Base-by-base conservation (phyloP, 2,888 invertebrate genomes). In the Drosophila parthenogenetica region DNA sequence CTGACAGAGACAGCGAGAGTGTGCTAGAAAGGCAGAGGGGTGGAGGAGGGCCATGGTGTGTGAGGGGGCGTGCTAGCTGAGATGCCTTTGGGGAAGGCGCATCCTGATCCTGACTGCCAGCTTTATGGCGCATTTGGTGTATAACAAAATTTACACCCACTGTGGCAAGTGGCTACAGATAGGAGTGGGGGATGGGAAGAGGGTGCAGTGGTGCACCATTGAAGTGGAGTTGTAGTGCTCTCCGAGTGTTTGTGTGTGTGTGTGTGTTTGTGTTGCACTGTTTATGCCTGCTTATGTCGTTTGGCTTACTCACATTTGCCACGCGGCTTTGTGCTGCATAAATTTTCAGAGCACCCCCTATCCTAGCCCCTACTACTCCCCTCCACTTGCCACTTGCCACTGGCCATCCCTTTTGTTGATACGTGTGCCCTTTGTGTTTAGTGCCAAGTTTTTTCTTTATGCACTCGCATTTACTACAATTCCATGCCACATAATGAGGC, bases 221-320 rank as follows among this genome's bases (percentile, higher is more conserved):
- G 14, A 11, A 58, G 59, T 42, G 64, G 50, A 64, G 37, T 45
- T 57, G 45, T 32, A 46, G 57, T 60, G 40, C 50, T 16, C 29
- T 13, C 5, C 22, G 22, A 5, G 22, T 22, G 22, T 22, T 5
- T 22, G 35, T 14, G 14, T 35, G 54, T 19, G 42, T 22, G 22
- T 16, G 45, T 45, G 19, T 55, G 55, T 55, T 19, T 45, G 45
- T 55, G 63, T 53, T 53, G 50, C 70, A 67, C 68, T 83, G 79
- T 87, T 87, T 85, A 86, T 79, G 86, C 76, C 85, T 83, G 83
- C 87, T 83, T 85, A 86, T 83, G 86, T 88, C 83, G 86, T 79
- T 83, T 86, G 86, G 82, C 85, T 87, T 87, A 79, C 80, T 82
- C 80, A 83, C 88, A 84, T 83, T 88, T 86, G 87, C 83, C 69